These are phyloP conservation scores for Zele albiditarsus DNA, from an alignment of 2,888 invertebrate genomes.

Conservation along the genomic window DNA sequence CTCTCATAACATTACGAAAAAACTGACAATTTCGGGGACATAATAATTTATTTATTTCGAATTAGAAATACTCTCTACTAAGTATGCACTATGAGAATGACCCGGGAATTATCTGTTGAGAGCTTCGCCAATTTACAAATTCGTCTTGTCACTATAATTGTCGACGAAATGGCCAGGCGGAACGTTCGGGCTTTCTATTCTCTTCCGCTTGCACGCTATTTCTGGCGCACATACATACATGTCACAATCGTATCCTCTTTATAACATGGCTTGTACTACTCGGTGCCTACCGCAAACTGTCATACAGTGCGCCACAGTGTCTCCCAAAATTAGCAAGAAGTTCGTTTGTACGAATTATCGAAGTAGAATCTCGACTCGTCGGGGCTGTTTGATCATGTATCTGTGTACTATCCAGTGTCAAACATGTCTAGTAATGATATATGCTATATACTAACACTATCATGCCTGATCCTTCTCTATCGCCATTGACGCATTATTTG, in stretches of 20 bases:
- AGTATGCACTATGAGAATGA: neutral
- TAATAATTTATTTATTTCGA: too few species aligned
- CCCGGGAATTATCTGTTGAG: slow-evolving; percentile 22
- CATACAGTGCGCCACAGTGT: slow-evolving; percentile 7
- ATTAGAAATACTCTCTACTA: neutral
- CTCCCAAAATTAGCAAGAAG: slow-evolving; percentile 17
- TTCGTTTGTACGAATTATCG: slow-evolving; percentile 35
- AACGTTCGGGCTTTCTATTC: slow-evolving; percentile 47
- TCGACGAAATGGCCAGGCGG: slow-evolving; percentile 23
- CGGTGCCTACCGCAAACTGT: slow-evolving; percentile 28
- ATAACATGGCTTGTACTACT: slow-evolving; percentile 38
- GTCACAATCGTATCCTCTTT: slow-evolving; percentile 57
- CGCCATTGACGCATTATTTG: neutral
- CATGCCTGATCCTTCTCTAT: neutral
- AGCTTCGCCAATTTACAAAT: slow-evolving; percentile 38
- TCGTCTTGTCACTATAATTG: slow-evolving; percentile 34
- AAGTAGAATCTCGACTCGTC: slow-evolving; percentile 30
- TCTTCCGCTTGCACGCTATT: slow-evolving; percentile 54
- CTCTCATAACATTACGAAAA: neutral
- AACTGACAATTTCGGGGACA: neutral
- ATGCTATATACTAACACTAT: neutral
- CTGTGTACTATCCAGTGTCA: neutral
- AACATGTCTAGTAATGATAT: neutral
- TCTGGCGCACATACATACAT: slow-evolving; percentile 45
- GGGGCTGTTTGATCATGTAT: slow-evolving; percentile 32